These are phyloP conservation scores for Lordiphosa andalusiaca DNA, from an alignment of 2,888 invertebrate species.

Conservation along the genomic window DNA sequence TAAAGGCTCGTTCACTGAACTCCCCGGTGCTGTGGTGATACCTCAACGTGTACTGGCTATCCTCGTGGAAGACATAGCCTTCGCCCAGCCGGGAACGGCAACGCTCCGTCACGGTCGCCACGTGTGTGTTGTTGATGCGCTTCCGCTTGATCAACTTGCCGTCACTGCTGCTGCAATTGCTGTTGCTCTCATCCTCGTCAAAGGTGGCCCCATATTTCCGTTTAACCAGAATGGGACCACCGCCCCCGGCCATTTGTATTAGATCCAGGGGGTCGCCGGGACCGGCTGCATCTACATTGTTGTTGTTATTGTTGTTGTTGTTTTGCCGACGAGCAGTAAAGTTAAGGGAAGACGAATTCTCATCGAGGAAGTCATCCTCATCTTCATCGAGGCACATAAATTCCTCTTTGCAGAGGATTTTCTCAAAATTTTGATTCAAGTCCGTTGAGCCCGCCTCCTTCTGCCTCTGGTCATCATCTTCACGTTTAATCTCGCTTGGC, in stretches of 20 bases:
- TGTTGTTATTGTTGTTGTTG: slow-evolving; percentile 35
- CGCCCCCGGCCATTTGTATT: slow-evolving; percentile 61
- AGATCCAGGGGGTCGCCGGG: slow-evolving; percentile 75
- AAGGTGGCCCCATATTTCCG: slow-evolving; percentile 63
- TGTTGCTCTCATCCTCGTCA: slow-evolving; percentile 33
- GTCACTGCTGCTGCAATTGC: slow-evolving; percentile 48
- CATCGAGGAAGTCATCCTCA: slow-evolving; percentile 66
- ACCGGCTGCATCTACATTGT: slow-evolving; percentile 46
- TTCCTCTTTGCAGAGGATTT: slow-evolving; percentile 80
- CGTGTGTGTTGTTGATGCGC: slow-evolving; percentile 48
- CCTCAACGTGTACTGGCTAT: slow-evolving; percentile 73
- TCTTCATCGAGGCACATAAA: slow-evolving; percentile 79
- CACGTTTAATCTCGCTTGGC: slow-evolving; percentile 44
- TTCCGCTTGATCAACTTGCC: slow-evolving; percentile 48
- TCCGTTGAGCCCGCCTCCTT: slow-evolving; percentile 66
- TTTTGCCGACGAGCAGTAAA: slow-evolving; percentile 18
- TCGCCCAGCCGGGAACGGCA: slow-evolving; percentile 55
- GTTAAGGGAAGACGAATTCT: slow-evolving; percentile 67
- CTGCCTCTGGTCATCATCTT: slow-evolving; percentile 12
- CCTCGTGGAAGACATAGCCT: slow-evolving; percentile 77
- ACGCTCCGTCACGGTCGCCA: slow-evolving; percentile 24
- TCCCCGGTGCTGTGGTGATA: slow-evolving; percentile 78
- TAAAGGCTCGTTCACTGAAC: slow-evolving; percentile 78
- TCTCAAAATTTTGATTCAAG: slow-evolving; percentile 80
- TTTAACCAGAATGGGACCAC: slow-evolving; percentile 63